A percentile compares a stretch with the other conserved stretches of the same genome.
Conservation (phyloP, 2,888 invertebrate species). For the Cybosia mesomella region DNA sequence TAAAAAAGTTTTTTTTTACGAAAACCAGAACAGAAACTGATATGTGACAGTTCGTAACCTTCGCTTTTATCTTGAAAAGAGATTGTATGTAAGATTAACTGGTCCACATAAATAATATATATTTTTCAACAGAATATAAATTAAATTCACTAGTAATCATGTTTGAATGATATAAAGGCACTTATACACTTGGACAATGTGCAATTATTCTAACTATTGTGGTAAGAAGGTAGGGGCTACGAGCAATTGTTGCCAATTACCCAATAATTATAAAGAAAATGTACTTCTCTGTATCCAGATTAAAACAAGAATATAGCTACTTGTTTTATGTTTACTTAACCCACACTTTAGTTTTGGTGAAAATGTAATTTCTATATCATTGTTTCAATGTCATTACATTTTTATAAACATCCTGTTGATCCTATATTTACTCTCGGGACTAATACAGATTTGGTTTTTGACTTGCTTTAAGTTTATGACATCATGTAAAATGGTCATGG, state of each 20-base stretch:
- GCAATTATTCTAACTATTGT: not conserved
- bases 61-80: slow-evolving; percentile 52
- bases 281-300: not conserved
- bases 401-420: not conserved
- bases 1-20: slow-evolving; percentile 45
- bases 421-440: not conserved
- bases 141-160: slow-evolving; percentile 49
- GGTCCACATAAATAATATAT: slow-evolving; percentile 35
- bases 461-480: not conserved
- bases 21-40: slow-evolving; percentile 73
- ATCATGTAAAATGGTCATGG: not conserved
- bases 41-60: slow-evolving; percentile 58
- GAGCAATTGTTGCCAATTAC: too few species aligned
- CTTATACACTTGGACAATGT: not conserved
- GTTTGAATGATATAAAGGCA: not conserved
- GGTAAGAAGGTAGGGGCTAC: too few species aligned
- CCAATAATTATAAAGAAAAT: not conserved
- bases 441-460: not conserved
- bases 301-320: too few species aligned
- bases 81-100: slow-evolving; percentile 38
- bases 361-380: not conserved
- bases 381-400: not conserved
- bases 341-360: too few species aligned
- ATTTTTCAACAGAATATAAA: slow-evolving; percentile 54
- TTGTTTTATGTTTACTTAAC: not conserved